Conservation (phyloP, 2,797 vertebrate species). For the Chaunax sp. region DNA sequence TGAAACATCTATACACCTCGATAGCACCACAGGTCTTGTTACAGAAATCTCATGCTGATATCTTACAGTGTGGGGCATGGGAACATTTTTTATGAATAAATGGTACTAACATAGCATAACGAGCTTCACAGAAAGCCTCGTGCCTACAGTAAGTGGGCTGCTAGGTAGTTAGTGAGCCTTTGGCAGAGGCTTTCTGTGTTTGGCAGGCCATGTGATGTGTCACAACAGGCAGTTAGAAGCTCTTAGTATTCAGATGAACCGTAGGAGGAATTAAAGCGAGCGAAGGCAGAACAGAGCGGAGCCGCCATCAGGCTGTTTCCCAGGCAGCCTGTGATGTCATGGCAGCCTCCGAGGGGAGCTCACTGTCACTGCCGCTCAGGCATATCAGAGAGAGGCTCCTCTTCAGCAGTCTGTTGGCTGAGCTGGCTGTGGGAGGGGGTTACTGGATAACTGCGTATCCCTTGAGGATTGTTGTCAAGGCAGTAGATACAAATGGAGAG, state of each 20-base stretch:
- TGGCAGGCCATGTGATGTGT: slow-evolving; percentile 71
- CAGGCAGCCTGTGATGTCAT: slow-evolving; percentile 77
- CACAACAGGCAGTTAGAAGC: slow-evolving; percentile 70
- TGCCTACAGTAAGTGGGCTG: slow-evolving; percentile 47
- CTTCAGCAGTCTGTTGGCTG: slow-evolving; percentile 55
- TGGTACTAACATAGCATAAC: slow-evolving; percentile 16
- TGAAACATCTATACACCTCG: neutral
- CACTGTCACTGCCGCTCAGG: slow-evolving; percentile 70
- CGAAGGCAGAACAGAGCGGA: slow-evolving; percentile 57
- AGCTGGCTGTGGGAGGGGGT: slow-evolving; percentile 58
- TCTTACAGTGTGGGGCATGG: neutral
- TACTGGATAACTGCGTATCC: slow-evolving; percentile 73
- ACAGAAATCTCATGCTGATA: neutral
- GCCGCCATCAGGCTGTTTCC: slow-evolving; percentile 69
- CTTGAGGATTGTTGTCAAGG: slow-evolving; percentile 77
- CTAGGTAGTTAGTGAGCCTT: slow-evolving; percentile 65
- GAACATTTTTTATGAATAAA: slow-evolving; percentile 21
- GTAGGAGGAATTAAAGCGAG: slow-evolving; percentile 67
- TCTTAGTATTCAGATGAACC: slow-evolving; percentile 69
- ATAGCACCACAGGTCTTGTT: too few species aligned
- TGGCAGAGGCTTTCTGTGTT: slow-evolving; percentile 60
- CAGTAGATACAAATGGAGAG: slow-evolving; percentile 75
- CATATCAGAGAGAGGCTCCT: slow-evolving; percentile 65
- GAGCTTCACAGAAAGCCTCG: slow-evolving; percentile 15
- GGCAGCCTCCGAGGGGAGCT: slow-evolving; percentile 64